Percentiles rank a stretch among this genome's conserved stretches.
These are phyloP conservation scores for Coptodon rendalli DNA, from an alignment of 2,113 vertebrate genomes.

Conservation along the genomic window DNA sequence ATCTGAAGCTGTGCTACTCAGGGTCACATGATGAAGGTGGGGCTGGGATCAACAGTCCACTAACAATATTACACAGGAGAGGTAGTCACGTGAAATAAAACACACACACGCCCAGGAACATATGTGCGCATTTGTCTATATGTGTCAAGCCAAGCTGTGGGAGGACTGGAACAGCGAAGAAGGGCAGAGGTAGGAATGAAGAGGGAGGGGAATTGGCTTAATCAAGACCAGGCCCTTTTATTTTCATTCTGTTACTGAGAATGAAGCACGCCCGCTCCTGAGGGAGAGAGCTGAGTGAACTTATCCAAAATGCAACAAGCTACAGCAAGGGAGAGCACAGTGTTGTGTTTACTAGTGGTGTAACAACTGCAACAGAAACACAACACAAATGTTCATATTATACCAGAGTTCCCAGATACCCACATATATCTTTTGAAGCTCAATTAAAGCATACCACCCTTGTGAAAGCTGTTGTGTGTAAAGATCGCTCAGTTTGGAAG, in stretches of 20 bases:
- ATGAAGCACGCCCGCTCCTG: background rate
- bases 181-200: background rate
- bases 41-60: background rate
- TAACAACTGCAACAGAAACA: background rate
- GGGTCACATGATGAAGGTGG: slow-evolving; percentile 23
- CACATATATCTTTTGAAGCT: background rate
- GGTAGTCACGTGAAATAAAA: background rate
- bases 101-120: slow-evolving; percentile 42
- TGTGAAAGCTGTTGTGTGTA: background rate
- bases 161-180: slow-evolving; percentile 6
- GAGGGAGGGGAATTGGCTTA: background rate
- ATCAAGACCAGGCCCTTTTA: slow-evolving; percentile 2
- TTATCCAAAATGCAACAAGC: background rate
- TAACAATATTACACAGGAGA: background rate
- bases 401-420: background rate
- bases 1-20: background rate
- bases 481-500: background rate
- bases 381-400: background rate
- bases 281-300: background rate
- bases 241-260: background rate
- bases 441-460: background rate
- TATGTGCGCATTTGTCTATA: slow-evolving; percentile 8
- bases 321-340: background rate
- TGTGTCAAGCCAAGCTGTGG: background rate
- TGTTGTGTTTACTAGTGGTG: background rate